Evolutionary conservation across 92 coral and sea anemone species (phyloP), one percentile per base, ranked within the genome.

Genomic region (Epizoanthus rinbou): DNA sequence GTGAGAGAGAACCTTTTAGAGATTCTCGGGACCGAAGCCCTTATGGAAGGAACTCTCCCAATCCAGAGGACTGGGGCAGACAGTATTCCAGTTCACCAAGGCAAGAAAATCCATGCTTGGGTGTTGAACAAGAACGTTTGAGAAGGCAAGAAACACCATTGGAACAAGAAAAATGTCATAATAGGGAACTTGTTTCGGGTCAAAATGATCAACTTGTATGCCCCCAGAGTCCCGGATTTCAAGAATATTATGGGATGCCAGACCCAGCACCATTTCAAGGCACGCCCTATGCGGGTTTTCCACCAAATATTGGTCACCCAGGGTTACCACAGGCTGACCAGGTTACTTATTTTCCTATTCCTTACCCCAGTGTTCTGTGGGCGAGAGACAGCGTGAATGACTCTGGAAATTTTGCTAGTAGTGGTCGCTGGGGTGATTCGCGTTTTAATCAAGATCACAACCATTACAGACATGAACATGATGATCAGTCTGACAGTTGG

Each of bases 371-470:
- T 10, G 25, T 45, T 25, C 41, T 35, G 39, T 43, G 72, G 82
- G 28, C 21, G 22, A 9, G 54, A 50, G 54, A 50, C 13, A 50
- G 8, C 54, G 8, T 11, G 54, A 75, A 58, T 43, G 6, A 5
- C 15, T 15, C 50, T 23, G 60, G 69, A 57, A 75, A 3, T 78
- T n/a, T 4, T 37, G 66, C 11, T 7, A 24, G 0, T 62, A 33
- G 16, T 37, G 53, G 28, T 18, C 52, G 71, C 28, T 63, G 35
- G 39, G 59, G 41, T 18, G 28, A 41, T 3, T 78, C 71, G 21
- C 58, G 21, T 23, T 78, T 60, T 11, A 78, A 63, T 78, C 57
- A 78, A 37, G 70, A 78, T 39, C 81, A 75, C 25, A 74, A 74
- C 18, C 80, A 74, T 28, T 74, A 74, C 43, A 74, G 80, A 52